Percentiles rank a stretch among this genome's conserved stretches.
Evolutionary conservation across 53 echinoderm and acorn worm genomes (phyloP).

Genomic region (Antedon mediterranea): DNA sequence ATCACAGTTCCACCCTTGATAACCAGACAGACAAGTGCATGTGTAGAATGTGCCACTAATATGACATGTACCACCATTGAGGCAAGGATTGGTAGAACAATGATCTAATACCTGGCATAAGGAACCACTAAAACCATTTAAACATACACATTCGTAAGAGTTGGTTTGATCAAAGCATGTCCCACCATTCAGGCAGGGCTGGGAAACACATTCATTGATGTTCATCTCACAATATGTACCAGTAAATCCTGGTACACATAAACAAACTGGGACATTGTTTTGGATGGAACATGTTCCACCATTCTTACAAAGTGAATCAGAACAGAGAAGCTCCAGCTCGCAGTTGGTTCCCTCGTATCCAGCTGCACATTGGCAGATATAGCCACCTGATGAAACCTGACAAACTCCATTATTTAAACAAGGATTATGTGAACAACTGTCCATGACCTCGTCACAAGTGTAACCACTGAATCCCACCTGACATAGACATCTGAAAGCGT

Average conservation of each 20-base stretch:
- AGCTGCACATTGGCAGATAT: neutral
- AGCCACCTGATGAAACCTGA: neutral
- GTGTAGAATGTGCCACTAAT: constrained; percentile 53
- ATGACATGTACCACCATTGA: constrained; percentile 77
- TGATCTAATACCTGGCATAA: constrained; percentile 21
- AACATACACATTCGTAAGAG: neutral
- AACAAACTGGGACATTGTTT: neutral
- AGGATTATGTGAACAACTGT: neutral
- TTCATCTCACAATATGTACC: neutral
- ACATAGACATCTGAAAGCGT: neutral
- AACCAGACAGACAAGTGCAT: constrained; percentile 74
- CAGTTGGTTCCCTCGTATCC: neutral
- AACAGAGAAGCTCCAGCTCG: neutral
- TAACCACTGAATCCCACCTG: neutral
- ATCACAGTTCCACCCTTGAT: constrained; percentile 60
- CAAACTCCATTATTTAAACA: neutral
- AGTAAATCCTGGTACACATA: neutral
- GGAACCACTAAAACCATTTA: neutral
- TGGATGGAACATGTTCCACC: neutral
- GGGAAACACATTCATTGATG: neutral
- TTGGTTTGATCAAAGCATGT: neutral
- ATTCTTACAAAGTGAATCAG: neutral
- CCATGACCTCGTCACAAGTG: neutral
- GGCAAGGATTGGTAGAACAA: constrained; percentile 43
- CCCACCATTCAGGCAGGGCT: neutral